Percentiles rank a stretch among this genome's conserved stretches.
Conservation (phyloP, 2,888 invertebrate genomes). For the Gryllus longicercus region DNA sequence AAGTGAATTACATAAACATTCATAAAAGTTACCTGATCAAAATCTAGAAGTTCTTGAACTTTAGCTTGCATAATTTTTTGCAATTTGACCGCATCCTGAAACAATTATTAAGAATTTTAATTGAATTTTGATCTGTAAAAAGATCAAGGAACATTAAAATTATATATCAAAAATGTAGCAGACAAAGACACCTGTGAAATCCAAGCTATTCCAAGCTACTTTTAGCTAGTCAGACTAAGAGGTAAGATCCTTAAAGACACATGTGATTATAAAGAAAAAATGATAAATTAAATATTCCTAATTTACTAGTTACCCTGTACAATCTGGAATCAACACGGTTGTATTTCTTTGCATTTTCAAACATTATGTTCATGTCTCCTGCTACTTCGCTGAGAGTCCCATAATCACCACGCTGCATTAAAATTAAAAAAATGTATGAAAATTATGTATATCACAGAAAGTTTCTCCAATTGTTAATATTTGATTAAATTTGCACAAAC, state of each 20-base stretch:
- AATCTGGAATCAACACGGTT: slow-evolving; percentile 76
- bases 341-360: slow-evolving; percentile 93
- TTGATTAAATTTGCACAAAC: neutral
- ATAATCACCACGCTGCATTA: slow-evolving; percentile 65
- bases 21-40: slow-evolving; percentile 51
- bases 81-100: slow-evolving; percentile 74
- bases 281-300: neutral
- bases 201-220: too few relatives aligned
- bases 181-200: neutral
- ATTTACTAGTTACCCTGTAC: slow-evolving; percentile 60
- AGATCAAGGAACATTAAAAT: slow-evolving; percentile 20
- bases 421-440: slow-evolving; percentile 4
- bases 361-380: slow-evolving; percentile 91
- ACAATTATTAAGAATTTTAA: slow-evolving; percentile 38
- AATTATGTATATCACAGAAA: neutral
- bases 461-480: neutral
- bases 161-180: neutral
- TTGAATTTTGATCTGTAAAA: neutral
- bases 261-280: neutral
- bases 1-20: too few relatives aligned
- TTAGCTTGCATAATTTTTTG: slow-evolving; percentile 80
- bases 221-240: too few relatives aligned
- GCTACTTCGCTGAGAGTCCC: slow-evolving; percentile 84
- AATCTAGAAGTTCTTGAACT: slow-evolving; percentile 68
- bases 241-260: neutral